These are phyloP conservation scores for Thereva unica DNA, from an alignment of 2,888 invertebrate species.

Conservation along the genomic window DNA sequence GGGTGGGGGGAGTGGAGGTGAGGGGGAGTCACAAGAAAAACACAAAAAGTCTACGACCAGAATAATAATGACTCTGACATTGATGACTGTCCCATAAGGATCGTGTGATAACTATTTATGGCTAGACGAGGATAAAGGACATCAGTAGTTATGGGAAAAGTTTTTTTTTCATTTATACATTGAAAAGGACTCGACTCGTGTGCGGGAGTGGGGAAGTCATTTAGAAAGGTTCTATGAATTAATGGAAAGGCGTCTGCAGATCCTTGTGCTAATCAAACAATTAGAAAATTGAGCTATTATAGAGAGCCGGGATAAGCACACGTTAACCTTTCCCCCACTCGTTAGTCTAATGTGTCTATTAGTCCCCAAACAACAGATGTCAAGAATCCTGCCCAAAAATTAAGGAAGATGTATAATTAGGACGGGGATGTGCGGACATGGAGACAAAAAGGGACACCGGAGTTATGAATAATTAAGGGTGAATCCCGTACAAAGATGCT, in stretches of 20 bases:
- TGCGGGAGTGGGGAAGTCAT: no score
- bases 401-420: neutral
- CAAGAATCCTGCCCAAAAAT: slow-evolving; percentile 4
- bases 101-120: slow-evolving; percentile 28
- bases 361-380: slow-evolving; percentile 24
- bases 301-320: slow-evolving; percentile 9
- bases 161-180: no score
- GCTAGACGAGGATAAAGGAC: neutral
- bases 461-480: slow-evolving; percentile 29
- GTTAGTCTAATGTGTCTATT: slow-evolving; percentile 24
- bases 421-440: slow-evolving; percentile 8
- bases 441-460: slow-evolving; percentile 19
- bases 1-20: neutral
- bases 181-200: no score
- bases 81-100: slow-evolving; percentile 28
- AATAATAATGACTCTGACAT: slow-evolving; percentile 36
- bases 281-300: slow-evolving; percentile 28
- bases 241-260: neutral
- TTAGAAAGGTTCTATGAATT: slow-evolving; percentile 1
- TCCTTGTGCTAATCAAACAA: slow-evolving; percentile 13
- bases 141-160: slow-evolving; percentile 3
- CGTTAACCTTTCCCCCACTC: slow-evolving; percentile 8
- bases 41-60: slow-evolving; percentile 31
- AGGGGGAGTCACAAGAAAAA: slow-evolving; percentile 24
- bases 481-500: neutral